Conservation (phyloP, 2,888 invertebrate species). For the Rutpela maculata region DNA sequence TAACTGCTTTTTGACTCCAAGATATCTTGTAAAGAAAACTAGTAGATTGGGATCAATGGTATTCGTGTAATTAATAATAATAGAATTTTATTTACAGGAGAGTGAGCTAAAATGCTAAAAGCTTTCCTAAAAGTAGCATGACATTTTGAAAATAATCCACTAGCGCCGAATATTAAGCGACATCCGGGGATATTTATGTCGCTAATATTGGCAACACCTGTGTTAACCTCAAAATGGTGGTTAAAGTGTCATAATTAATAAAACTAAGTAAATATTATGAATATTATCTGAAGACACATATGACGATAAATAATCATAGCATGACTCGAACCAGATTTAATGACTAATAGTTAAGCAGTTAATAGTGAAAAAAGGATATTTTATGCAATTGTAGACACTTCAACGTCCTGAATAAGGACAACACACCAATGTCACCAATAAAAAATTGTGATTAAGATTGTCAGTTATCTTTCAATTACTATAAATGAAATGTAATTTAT, state of each 20-base stretch:
- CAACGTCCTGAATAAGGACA: conserved; percentile 20
- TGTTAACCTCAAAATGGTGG: conserved; percentile 40
- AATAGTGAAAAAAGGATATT: background rate
- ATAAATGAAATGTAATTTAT: conserved; percentile 36
- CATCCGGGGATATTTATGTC: background rate
- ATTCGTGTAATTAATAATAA: no score
- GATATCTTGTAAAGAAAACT: no score
- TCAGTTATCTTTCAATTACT: conserved; percentile 32
- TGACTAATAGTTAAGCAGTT: background rate
- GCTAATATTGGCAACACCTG: background rate
- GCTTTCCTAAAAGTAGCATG: no score
- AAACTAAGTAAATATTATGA: conserved; percentile 38
- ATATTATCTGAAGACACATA: background rate
- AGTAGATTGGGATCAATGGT: no score
- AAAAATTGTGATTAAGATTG: conserved; percentile 35
- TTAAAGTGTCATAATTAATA: conserved; percentile 32
- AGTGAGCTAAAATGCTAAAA: no score
- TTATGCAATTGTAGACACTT: conserved; percentile 10
- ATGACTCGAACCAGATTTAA: conserved; percentile 13
- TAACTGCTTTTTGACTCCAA: no score
- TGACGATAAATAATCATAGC: conserved; percentile 17
- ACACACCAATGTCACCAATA: conserved; percentile 43
- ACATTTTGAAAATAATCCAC: background rate
- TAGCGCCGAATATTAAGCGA: background rate
- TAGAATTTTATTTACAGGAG: no score